Evolutionary conservation across 2,113 vertebrate species (phyloP).

Genomic region (Scomber colias): DNA sequence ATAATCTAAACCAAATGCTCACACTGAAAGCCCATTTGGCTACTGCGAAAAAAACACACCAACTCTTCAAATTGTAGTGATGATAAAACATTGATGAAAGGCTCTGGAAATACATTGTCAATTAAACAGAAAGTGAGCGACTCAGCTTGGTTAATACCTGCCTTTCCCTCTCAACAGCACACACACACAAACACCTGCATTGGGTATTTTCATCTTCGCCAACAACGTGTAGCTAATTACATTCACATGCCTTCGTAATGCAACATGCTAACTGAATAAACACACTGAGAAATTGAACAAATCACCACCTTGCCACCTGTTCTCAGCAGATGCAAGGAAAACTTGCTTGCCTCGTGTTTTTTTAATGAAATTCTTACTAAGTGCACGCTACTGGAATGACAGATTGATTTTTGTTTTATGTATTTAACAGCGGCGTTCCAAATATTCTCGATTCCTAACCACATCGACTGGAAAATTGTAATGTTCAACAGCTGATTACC

Average conservation of each 20-base stretch:
- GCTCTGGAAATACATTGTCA: neutral
- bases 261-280: conserved; percentile 7
- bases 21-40: neutral
- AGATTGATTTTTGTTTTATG: neutral
- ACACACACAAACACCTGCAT: neutral
- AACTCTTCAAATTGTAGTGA: no score
- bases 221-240: conserved; percentile 6
- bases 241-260: conserved; percentile 15
- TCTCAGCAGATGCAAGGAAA: neutral
- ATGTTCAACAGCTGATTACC: neutral
- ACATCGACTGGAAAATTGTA: neutral
- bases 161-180: no score
- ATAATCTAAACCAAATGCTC: neutral
- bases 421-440: neutral
- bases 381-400: neutral
- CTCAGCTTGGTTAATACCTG: conserved; percentile 2
- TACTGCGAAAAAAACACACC: neutral
- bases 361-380: neutral
- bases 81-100: neutral
- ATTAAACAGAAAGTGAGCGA: neutral
- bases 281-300: neutral
- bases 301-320: conserved; percentile 11
- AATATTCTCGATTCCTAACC: no score
- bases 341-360: neutral
- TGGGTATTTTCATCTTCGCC: neutral